Evolutionary conservation across 1,140 invertebrate species (phyloP), one percentile per base, ranked within the genome.

Genomic region (Sycobia sp.): DNA sequence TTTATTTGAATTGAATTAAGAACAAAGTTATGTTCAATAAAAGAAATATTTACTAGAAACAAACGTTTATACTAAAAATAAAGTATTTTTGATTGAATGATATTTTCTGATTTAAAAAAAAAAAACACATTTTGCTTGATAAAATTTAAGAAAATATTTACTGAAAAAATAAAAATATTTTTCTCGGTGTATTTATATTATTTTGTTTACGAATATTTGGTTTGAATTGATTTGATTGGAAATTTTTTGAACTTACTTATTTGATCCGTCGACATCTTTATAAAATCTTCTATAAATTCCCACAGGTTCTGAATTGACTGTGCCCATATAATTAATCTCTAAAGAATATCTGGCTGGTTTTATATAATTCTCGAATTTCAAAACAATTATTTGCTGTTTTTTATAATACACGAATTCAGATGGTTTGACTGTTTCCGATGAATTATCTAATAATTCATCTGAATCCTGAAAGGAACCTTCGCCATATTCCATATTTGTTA

Each of bases 221-320:
- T n/a, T n/a, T n/a, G n/a, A n/a, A n/a, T n/a, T n/a, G n/a, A n/a
- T n/a, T n/a, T n/a, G n/a, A n/a, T n/a, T n/a, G n/a, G n/a, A n/a
- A n/a, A n/a, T n/a, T n/a, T n/a, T n/a, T n/a, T n/a, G n/a, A 7
- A 67, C 73, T 74, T 59, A 76, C 74, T 62, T 54, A 55, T 44
- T 53, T 13, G 69, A 20, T 2, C 64, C 64, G 4, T 67, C 9
- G 0, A 65, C n/a, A 50, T 73, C 59, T 0, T 22, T 43, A 18
- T 77, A 76, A 1, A 14, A 66, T 43, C 44, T 66, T 57, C 67
- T 64, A 29, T 68, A 73, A 44, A 76, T 67, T 14, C 75, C 75
- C n/a, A 38, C 22, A 22, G 69, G 20, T 5, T 69, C 50, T 2
- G 68, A 14, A 20, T 67, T 62, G 7, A 73, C 44, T 2, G 39